Base-by-base conservation (phyloP, 1,140 invertebrate genomes). In the Brachystomella parvula region DNA sequence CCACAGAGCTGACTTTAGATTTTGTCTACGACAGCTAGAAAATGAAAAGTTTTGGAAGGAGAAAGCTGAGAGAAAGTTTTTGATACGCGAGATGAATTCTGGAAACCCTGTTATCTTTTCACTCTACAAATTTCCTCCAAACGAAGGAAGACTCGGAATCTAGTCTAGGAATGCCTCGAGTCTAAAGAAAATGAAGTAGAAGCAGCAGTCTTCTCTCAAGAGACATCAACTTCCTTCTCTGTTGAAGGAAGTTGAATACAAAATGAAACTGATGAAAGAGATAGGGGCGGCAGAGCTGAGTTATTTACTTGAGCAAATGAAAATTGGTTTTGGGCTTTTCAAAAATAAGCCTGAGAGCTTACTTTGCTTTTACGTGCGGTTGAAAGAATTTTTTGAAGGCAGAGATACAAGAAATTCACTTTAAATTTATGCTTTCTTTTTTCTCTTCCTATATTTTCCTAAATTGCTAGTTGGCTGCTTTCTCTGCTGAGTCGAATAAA, bases 241-340 rank as follows among this genome's bases (percentile, higher is more conserved):
- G 49, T 15, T 24, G 6, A 53, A 9, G 49, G 21, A 53, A 24
- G 15, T 24, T 53, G 49, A 53, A 53, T 53, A 19, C 49, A 53
- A 53, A 53, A 53, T 53, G 49, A 53, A 53, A 19, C 49, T 53
- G 49, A 53, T 53, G 49, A 53, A 24, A 53, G 49, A 53, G 49
- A 53, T 53, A 53, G 49, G 12, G 49, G 49, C 49, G 24, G 49
- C 35, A 39, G 35, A 19, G 35, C 35, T 17, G 21, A 6, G 49
- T 12, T 17, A 53, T 24, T 15, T 24, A 15, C 9, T n/a, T n/a
- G n/a, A n/a, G n/a, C n/a, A 53, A 53, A 53, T 26, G 49, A 53
- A 53, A 53, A 53, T 53, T 15, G n/a, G n/a, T n/a, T n/a, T n/a
- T n/a, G n/a, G n/a, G n/a, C n/a, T n/a, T n/a, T n/a, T n/a, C n/a